Conservation (phyloP, 2,113 vertebrate species). For the Holacanthus passer region DNA sequence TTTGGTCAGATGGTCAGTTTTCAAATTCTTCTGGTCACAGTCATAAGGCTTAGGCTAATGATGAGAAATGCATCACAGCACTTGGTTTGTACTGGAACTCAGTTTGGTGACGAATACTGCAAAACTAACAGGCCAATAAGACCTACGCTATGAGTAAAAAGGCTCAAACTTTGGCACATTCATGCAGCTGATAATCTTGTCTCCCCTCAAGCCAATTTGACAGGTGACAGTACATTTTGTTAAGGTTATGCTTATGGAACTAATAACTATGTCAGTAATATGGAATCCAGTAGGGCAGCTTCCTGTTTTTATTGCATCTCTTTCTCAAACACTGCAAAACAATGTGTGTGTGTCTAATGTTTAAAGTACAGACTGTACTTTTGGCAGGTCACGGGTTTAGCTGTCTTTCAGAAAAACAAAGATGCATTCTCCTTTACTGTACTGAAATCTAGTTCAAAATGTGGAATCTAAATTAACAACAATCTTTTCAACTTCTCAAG, state of each 20-base stretch:
- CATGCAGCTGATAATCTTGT: neutral
- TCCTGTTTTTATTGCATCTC: neutral
- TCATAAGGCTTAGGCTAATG: neutral
- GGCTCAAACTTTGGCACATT: neutral
- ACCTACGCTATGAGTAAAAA: neutral
- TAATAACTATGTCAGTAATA: neutral
- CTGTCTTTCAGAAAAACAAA: slow-evolving; percentile 19
- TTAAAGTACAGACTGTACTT: slow-evolving; percentile 30
- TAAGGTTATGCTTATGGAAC: neutral
- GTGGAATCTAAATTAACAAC: slow-evolving; percentile 1
- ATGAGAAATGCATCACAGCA: neutral
- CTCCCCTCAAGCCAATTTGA: neutral
- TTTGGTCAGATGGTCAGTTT: neutral
- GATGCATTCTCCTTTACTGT: neutral
- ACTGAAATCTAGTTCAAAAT: neutral
- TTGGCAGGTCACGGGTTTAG: neutral
- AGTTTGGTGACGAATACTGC: neutral
- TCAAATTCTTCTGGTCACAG: neutral
- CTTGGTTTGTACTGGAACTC: neutral
- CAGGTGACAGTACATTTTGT: neutral
- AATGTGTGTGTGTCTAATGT: neutral
- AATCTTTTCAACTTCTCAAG: slow-evolving; percentile 38
- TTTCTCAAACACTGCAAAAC: neutral
- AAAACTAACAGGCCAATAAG: neutral
- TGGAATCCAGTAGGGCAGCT: neutral